Evolutionary conservation across 2,797 vertebrate genomes (phyloP).

Genomic region (Halcyon badia): DNA sequence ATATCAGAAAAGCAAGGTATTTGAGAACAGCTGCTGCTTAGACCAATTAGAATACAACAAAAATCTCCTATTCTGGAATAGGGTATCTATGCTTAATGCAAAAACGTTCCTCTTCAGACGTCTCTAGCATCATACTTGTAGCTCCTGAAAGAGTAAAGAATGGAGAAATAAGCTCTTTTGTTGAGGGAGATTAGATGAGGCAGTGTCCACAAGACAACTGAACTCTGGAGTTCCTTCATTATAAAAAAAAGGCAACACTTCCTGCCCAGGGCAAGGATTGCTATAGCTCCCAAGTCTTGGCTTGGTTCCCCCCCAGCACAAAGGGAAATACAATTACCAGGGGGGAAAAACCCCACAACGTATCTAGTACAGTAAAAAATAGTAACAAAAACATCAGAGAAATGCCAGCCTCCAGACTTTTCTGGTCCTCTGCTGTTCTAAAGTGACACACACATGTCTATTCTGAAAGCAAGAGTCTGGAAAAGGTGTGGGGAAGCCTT

Average conservation of each 20-base stretch:
- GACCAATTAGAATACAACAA: background rate
- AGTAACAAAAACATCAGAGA: background rate
- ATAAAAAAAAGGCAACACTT: background rate
- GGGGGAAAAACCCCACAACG: background rate
- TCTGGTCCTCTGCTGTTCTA: background rate
- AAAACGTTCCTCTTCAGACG: background rate
- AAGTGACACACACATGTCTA: accelerated
- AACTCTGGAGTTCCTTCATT: background rate
- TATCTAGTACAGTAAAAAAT: background rate
- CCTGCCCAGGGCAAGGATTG: background rate
- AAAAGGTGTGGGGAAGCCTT: background rate
- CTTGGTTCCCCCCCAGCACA: background rate
- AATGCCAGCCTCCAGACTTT: background rate
- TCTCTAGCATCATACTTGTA: background rate
- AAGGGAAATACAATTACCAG: background rate
- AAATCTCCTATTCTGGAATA: background rate
- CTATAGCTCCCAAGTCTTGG: background rate
- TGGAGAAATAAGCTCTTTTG: background rate
- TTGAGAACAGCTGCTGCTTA: background rate
- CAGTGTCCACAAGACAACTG: background rate
- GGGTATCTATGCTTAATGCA: background rate
- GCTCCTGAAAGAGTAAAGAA: background rate
- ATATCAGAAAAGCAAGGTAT: background rate
- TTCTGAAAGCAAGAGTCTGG: background rate
- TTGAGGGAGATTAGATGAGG: background rate